phyloP scores from a whole-genome alignment of 1,140 invertebrate species.

The Pentalonia nigronervosa region DNA sequence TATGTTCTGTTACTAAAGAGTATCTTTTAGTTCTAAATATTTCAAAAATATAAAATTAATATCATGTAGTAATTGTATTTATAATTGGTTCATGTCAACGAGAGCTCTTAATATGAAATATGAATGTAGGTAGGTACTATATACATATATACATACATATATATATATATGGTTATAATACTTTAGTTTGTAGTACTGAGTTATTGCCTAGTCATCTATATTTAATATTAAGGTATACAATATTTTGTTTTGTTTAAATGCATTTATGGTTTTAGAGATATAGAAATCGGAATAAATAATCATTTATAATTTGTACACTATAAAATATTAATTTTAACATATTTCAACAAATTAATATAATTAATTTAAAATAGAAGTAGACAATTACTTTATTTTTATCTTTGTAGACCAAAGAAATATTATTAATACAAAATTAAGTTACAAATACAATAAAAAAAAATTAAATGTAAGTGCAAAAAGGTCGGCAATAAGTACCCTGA shows the following conservation, averaged over 20 bases:
- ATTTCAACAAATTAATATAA: background rate
- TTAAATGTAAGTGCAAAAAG: background rate
- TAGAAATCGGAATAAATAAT: background rate
- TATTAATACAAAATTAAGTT: background rate
- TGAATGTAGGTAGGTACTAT: too few relatives aligned
- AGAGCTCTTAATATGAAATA: background rate
- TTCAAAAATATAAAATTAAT: background rate
- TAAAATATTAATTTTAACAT: background rate
- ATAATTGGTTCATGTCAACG: background rate
- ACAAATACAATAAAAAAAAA: background rate
- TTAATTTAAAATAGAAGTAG: background rate
- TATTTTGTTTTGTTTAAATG: background rate
- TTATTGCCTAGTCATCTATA: background rate
- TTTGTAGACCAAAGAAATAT: background rate
- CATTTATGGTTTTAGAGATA: background rate
- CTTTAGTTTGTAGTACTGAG: background rate
- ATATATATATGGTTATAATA: background rate
- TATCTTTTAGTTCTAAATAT: background rate
- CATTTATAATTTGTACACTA: background rate
- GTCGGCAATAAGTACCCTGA: too few relatives aligned
- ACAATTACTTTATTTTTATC: background rate
- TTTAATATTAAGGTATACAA: background rate
- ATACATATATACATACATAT: too few relatives aligned
- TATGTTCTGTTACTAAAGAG: background rate
- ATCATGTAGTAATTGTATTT: background rate